A percentile compares a stretch with the other conserved stretches of the same genome.
These are phyloP conservation scores for Scaptodrosophila lebanonensis DNA, from an alignment of 1,140 invertebrate genomes.

Conservation along the genomic window DNA sequence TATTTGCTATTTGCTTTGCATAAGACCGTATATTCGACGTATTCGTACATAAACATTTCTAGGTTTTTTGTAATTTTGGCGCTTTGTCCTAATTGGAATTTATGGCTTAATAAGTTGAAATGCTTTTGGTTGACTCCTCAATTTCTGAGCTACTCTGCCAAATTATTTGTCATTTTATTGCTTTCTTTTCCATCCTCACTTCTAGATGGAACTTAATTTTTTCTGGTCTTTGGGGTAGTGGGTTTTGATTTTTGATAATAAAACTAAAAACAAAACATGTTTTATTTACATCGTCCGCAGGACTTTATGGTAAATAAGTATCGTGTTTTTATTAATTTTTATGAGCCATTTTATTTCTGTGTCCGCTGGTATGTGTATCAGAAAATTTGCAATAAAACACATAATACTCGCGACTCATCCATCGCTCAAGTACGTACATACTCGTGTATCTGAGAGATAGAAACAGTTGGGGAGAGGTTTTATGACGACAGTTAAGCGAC, in stretches of 20 bases:
- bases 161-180: no score
- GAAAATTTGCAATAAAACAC: slow-evolving; percentile 58
- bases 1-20: slow-evolving; percentile 24
- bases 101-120: slow-evolving; percentile 72
- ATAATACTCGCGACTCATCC: slow-evolving; percentile 40
- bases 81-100: slow-evolving; percentile 68
- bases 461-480: slow-evolving; percentile 58
- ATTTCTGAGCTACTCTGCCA: no score
- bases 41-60: no score
- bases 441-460: slow-evolving; percentile 25
- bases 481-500: slow-evolving; percentile 41
- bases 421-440: not conserved
- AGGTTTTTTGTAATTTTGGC: slow-evolving; percentile 23
- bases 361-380: slow-evolving; percentile 38
- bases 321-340: slow-evolving; percentile 68
- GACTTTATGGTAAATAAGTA: not conserved
- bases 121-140: slow-evolving; percentile 13
- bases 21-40: no score
- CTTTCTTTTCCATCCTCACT: no score
- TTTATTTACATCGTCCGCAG: not conserved
- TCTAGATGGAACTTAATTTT: no score
- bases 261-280: slow-evolving; percentile 60
- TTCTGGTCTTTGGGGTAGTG: no score
- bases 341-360: slow-evolving; percentile 54
- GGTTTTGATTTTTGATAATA: slow-evolving; percentile 47